Percentiles rank a stretch among this genome's conserved stretches.
These are phyloP conservation scores for Paralichthys olivaceus DNA, from an alignment of 2,113 vertebrate genomes.

Conservation along the genomic window DNA sequence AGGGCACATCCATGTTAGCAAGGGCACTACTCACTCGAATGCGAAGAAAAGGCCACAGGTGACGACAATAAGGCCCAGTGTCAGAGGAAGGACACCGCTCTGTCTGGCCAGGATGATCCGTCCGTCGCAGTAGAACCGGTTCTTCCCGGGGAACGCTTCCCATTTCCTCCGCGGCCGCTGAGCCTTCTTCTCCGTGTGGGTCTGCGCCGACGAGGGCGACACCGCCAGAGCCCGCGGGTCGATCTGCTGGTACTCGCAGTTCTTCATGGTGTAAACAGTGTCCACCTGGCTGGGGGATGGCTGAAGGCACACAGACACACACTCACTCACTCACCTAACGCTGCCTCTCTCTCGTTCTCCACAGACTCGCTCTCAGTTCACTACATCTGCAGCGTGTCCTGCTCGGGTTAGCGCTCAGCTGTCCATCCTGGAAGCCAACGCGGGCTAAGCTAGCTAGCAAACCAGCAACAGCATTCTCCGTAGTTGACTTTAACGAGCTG, in stretches of 20 bases:
- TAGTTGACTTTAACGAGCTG: constrained; percentile 21
- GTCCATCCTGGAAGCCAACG: constrained; percentile 61
- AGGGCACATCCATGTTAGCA: neutral
- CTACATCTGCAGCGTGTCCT: constrained; percentile 4
- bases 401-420: constrained; percentile 40
- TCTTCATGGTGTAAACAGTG: constrained; percentile 77
- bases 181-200: constrained; percentile 47
- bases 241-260: constrained; percentile 93
- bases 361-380: constrained; percentile 22
- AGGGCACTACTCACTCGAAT: constrained; percentile 89
- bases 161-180: constrained; percentile 86
- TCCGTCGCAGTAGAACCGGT: constrained; percentile 92
- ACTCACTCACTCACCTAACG: neutral
- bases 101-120: constrained; percentile 90
- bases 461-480: constrained; percentile 36
- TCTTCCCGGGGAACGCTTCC: constrained; percentile 93
- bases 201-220: constrained; percentile 71
- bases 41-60: constrained; percentile 94
- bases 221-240: constrained; percentile 82
- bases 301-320: constrained; percentile 44
- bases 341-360: neutral
- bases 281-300: constrained; percentile 22
- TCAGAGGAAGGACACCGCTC: constrained; percentile 91
- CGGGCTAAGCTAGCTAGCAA: constrained; percentile 31
- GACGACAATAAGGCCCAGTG: constrained; percentile 90